Conservation (phyloP, 1,140 invertebrate species). For the Diachasma alloeum region DNA sequence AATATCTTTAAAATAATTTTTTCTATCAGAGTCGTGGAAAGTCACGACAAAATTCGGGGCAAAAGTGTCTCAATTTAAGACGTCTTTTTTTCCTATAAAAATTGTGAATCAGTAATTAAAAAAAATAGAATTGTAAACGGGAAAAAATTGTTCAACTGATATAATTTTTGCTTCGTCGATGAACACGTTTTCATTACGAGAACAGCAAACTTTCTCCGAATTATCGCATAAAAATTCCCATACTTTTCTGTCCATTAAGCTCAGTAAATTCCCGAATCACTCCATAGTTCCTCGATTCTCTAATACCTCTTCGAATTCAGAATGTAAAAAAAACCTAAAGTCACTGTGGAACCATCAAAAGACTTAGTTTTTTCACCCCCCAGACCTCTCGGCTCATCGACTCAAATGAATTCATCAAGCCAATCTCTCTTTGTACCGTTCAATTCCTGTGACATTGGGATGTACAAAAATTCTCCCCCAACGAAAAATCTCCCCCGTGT, state of each 20-base stretch:
- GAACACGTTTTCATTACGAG: too few relatives aligned
- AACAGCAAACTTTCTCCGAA: too few relatives aligned
- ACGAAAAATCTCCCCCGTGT: neutral
- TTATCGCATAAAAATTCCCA: too few relatives aligned
- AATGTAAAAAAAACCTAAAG: slow-evolving; percentile 10
- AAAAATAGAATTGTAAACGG: too few relatives aligned
- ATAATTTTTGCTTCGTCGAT: too few relatives aligned
- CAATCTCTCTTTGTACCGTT: slow-evolving; percentile 19
- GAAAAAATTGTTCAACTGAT: too few relatives aligned
- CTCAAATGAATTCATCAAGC: slow-evolving; percentile 27
- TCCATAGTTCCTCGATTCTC: neutral
- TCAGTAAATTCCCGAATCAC: neutral
- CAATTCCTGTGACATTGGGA: slow-evolving; percentile 22
- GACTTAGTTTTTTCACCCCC: neutral
- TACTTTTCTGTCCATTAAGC: neutral
- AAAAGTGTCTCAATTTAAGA: too few relatives aligned
- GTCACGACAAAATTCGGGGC: too few relatives aligned
- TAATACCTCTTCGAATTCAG: neutral
- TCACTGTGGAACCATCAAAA: slow-evolving; percentile 25
- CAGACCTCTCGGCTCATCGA: slow-evolving; percentile 16
- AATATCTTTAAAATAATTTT: too few relatives aligned
- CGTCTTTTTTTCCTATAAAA: too few relatives aligned
- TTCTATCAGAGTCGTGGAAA: too few relatives aligned
- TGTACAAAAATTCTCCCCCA: slow-evolving; percentile 18
- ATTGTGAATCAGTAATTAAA: too few relatives aligned